phyloP scores from a whole-genome alignment of 2,888 invertebrate species.

The Polietes domitor region DNA sequence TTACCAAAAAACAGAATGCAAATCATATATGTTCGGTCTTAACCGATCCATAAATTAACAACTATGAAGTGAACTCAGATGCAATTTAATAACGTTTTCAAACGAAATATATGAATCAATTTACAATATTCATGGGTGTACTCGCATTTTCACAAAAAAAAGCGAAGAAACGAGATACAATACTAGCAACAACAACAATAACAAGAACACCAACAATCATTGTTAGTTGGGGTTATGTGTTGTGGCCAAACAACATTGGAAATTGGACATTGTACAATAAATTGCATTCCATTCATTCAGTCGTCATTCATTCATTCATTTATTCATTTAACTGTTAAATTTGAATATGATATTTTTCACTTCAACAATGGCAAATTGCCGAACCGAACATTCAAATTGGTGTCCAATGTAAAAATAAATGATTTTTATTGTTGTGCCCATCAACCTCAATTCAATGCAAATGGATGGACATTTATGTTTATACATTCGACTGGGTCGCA shows the following conservation, averaged over 20 bases:
- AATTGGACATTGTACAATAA: conserved; percentile 41
- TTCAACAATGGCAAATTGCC: conserved; percentile 18
- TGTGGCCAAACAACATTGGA: conserved; percentile 22
- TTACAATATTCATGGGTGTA: conserved; percentile 1
- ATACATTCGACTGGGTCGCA: too few relatives aligned
- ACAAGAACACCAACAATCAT: conserved; percentile 15
- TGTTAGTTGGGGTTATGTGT: conserved; percentile 28
- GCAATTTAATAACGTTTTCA: not conserved
- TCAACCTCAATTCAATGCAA: conserved; percentile 32
- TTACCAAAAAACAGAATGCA: not conserved
- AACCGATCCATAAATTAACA: not conserved
- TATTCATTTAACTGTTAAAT: conserved; percentile 49
- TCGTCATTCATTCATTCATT: conserved; percentile 48
- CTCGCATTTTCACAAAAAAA: not conserved
- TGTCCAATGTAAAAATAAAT: conserved; percentile 49
- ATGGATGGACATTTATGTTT: conserved; percentile 28
- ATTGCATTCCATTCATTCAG: too few relatives aligned
- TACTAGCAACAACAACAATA: too few relatives aligned
- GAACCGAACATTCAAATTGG: conserved; percentile 38
- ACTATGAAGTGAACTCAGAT: not conserved
- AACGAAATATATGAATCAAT: conserved; percentile 11
- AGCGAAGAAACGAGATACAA: not conserved
- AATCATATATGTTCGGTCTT: not conserved
- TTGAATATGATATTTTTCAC: conserved; percentile 57
- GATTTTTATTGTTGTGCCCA: conserved; percentile 44